Evolutionary conservation across 2,888 invertebrate genomes (phyloP).

Genomic region (Andrena bucephala): DNA sequence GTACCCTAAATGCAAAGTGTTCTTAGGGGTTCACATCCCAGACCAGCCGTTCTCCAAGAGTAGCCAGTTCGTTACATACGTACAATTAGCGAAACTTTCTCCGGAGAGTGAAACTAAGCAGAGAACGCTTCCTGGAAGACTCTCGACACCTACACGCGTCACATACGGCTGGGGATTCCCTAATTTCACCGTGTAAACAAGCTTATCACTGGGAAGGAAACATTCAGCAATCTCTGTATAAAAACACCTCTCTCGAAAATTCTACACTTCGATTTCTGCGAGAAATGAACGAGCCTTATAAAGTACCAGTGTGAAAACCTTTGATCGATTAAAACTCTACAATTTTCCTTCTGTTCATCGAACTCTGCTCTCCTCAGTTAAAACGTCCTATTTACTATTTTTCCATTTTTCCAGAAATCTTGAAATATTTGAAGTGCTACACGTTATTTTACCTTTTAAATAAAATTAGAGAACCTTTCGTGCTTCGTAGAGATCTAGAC

Average conservation of each 20-base stretch:
- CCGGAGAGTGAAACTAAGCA: conserved; percentile 37
- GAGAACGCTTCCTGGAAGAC: conserved; percentile 16
- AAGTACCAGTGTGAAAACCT: too few relatives aligned
- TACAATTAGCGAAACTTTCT: conserved; percentile 41
- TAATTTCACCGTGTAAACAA: conserved; percentile 22
- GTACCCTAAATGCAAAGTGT: neutral
- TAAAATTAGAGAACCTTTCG: too few relatives aligned
- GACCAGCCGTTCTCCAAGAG: neutral
- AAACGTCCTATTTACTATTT: too few relatives aligned
- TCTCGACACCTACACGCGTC: neutral
- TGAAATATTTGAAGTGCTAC: too few relatives aligned
- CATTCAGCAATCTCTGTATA: too few relatives aligned
- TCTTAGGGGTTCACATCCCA: neutral
- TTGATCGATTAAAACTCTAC: too few relatives aligned
- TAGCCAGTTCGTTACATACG: neutral
- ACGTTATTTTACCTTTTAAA: too few relatives aligned
- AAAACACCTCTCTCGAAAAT: neutral
- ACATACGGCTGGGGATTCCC: conserved; percentile 2
- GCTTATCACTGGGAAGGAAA: neutral
- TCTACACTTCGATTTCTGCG: neutral
- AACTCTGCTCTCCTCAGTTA: too few relatives aligned
- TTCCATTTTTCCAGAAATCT: too few relatives aligned
- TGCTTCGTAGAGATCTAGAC: too few relatives aligned
- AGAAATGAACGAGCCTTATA: too few relatives aligned
- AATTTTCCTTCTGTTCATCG: too few relatives aligned